Percentiles rank a stretch among this genome's conserved stretches.
Evolutionary conservation across 2,797 vertebrate species (phyloP).

Genomic region (Sciurus vulgaris): DNA sequence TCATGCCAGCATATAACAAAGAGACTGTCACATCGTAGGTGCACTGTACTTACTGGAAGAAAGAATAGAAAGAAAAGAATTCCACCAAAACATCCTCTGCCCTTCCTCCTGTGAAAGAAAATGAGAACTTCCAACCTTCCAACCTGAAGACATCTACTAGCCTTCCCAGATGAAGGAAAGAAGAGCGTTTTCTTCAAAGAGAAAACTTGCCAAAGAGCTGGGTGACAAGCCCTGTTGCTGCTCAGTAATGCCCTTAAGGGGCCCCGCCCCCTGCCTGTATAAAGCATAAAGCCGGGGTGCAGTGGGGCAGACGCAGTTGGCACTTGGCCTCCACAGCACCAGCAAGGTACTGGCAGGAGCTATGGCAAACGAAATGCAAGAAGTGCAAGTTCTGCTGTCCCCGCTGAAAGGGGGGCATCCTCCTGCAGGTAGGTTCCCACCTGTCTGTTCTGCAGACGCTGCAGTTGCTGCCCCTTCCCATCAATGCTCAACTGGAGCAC

Average conservation of each 20-base stretch:
- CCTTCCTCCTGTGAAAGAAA: neutral
- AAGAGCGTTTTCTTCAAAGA: neutral
- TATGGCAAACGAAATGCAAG: conserved; percentile 80
- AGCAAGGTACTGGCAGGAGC: neutral
- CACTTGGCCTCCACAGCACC: conserved; percentile 66
- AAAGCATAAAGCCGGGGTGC: conserved; percentile 83
- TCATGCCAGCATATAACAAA: neutral
- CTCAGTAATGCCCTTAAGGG: conserved; percentile 81
- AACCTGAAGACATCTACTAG: neutral
- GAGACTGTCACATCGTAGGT: neutral
- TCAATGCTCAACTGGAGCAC: neutral
- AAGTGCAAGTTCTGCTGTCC: conserved; percentile 38
- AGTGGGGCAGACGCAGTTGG: conserved; percentile 57
- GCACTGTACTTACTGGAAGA: neutral
- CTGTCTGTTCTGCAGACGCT: neutral
- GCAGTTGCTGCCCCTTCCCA: too few species aligned
- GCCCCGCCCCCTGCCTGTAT: conserved; percentile 79
- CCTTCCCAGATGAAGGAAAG: neutral
- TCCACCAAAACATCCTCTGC: neutral
- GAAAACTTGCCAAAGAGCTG: conserved; percentile 5
- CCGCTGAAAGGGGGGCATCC: conserved; percentile 76
- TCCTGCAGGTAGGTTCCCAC: conserved; percentile 87
- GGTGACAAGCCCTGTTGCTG: conserved; percentile 71
- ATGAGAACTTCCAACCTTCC: neutral
- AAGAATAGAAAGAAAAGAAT: conserved; percentile 13